phyloP scores from a whole-genome alignment of 2,888 invertebrate genomes.

The Trissolcus japonicus region DNA sequence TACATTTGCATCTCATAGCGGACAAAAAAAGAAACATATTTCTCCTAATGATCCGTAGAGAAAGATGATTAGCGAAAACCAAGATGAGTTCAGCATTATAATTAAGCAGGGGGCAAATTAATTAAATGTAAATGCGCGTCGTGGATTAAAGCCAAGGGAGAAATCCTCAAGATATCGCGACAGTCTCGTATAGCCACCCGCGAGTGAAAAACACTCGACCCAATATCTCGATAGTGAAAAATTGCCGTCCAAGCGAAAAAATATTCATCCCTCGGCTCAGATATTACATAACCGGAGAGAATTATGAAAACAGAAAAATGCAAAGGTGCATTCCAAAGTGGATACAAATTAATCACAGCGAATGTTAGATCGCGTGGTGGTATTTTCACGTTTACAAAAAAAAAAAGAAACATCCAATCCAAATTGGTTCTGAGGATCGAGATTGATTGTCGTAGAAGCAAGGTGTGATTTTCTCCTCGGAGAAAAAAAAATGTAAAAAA shows the following conservation, averaged over 20 bases:
- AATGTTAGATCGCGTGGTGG: too few relatives aligned
- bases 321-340: constrained; percentile 8
- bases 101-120: constrained; percentile 22
- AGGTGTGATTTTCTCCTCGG: too few relatives aligned
- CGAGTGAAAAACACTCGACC: too few relatives aligned
- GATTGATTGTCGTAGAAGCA: too few relatives aligned
- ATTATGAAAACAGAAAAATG: constrained; percentile 14
- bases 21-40: neutral
- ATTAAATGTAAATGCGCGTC: constrained; percentile 27
- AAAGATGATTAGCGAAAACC: neutral
- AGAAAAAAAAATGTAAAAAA: neutral
- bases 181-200: constrained; percentile 4
- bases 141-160: constrained; percentile 2
- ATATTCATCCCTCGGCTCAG: too few relatives aligned
- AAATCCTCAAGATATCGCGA: constrained; percentile 19
- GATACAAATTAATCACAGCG: constrained; percentile 16
- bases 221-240: constrained; percentile 1
- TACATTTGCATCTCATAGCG: too few relatives aligned
- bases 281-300: too few relatives aligned
- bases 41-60: neutral
- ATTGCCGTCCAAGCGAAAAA: too few relatives aligned
- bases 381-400: too few relatives aligned
- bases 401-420: too few relatives aligned
- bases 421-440: too few relatives aligned
- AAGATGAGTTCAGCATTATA: neutral